Base-by-base conservation (phyloP, 2,888 invertebrate genomes). In the Nowickia ferox region DNA sequence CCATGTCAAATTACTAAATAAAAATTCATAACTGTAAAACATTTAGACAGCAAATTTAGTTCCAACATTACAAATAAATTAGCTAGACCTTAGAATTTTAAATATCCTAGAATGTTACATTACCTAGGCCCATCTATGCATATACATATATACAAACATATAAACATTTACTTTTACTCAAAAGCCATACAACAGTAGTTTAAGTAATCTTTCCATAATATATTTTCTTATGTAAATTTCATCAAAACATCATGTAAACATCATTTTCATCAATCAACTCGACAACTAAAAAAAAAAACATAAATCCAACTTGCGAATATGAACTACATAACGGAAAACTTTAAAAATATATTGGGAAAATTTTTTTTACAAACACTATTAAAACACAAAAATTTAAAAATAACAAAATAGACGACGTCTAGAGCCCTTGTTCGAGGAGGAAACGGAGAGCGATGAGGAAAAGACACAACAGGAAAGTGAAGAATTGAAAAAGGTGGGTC, bases 361-460 rank as follows among this genome's bases (percentile, higher is more conserved):
- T 84, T 77, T 51, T 69, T 80, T 8, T 51, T 38, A 66, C 38
- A 78, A 84, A 63, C 59, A 65, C 42, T 48, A 38, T 46, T 19
- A 44, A 72, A 81, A 42, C 10, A 74, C 48, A 48, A 5, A 66
- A 42, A 30, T 30, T 30, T 30, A 1, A 59, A 57, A 71, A n/a
- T 15, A 2, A 19, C 61, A 42, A 71, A 65, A 94, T 91, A 95
- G 96, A 92, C 94, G 96, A 93, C 95, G 97, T 88, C 93, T 97
- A 90, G 97, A 97, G 91, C 97, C 97, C 69, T 94, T 97, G 9
- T 95, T 96, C 87, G 97, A 97, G 93, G 97, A 97, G 93, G 97
- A 97, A 88, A 96, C 96, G 22, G 96, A 96, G 90, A 95, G 95
- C 88, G 94, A 93, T 85, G 93, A 94, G 87, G 92, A 93, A 88